Percentiles rank a stretch among this genome's conserved stretches.
phyloP scores from a whole-genome alignment of 2,888 invertebrate genomes.

The Cheilosia scutellata region DNA sequence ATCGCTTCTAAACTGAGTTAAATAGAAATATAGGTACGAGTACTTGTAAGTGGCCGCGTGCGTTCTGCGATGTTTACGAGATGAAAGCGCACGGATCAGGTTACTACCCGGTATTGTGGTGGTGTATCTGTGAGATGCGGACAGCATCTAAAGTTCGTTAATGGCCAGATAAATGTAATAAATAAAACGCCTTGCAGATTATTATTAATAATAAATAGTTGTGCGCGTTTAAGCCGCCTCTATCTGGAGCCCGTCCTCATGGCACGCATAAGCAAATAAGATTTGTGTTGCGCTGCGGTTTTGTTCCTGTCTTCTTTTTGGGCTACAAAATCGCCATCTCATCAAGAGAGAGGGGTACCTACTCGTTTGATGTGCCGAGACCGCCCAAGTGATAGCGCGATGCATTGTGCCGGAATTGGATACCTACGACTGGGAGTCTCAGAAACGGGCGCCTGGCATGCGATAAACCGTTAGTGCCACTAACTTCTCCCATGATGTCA shows the following conservation, averaged over 20 bases:
- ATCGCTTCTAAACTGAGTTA: constrained; percentile 4
- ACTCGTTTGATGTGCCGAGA: constrained; percentile 73
- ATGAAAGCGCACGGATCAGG: constrained; percentile 73
- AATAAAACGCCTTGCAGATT: constrained; percentile 76
- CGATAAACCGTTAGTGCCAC: constrained; percentile 72
- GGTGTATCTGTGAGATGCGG: constrained; percentile 47
- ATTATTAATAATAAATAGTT: constrained; percentile 76
- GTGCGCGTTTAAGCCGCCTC: constrained; percentile 53
- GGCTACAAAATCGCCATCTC: constrained; percentile 72
- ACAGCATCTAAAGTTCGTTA: constrained; percentile 75
- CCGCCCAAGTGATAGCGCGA: constrained; percentile 70
- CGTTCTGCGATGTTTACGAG: constrained; percentile 51
- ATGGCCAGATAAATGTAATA: constrained; percentile 75
- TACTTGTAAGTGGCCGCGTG: constrained; percentile 20
- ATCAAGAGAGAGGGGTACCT: constrained; percentile 41
- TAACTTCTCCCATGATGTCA: constrained; percentile 15
- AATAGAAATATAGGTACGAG: constrained; percentile 16
- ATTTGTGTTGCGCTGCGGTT: constrained; percentile 65
- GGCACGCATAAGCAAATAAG: constrained; percentile 76
- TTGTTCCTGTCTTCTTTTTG: constrained; percentile 17
- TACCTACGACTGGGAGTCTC: constrained; percentile 6
- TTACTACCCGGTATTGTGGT: constrained; percentile 52
- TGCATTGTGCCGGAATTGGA: constrained; percentile 15
- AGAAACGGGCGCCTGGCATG: constrained; percentile 60
- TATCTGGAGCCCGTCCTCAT: constrained; percentile 59